phyloP scores from a whole-genome alignment of 2,797 vertebrate species.

The Perodicticus potto region DNA sequence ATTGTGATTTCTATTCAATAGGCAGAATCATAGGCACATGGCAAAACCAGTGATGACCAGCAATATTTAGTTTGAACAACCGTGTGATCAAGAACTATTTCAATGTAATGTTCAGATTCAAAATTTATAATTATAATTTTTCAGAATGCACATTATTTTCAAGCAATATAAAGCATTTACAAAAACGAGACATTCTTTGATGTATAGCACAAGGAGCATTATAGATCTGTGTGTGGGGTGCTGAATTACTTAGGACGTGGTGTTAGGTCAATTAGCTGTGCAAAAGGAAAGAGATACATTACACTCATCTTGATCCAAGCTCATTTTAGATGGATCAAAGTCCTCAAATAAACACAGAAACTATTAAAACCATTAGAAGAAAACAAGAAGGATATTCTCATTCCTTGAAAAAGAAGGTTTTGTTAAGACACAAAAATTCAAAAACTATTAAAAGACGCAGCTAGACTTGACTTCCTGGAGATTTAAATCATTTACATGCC shows the following conservation, averaged over 20 bases:
- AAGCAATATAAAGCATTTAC: not conserved
- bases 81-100: not conserved
- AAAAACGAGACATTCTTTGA: not conserved
- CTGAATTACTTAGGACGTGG: not conserved
- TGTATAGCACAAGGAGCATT: not conserved
- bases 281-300: not conserved
- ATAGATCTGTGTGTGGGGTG: not conserved
- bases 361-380: conserved; percentile 5
- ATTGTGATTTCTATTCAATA: not conserved
- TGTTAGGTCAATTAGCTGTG: not conserved
- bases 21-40: not conserved
- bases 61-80: not conserved
- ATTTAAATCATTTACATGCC: not conserved
- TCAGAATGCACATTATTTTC: not conserved
- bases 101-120: not conserved
- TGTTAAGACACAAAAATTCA: not conserved
- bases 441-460: not conserved
- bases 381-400: not conserved
- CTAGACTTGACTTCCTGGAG: not conserved
- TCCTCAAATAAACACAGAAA: not conserved
- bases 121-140: not conserved
- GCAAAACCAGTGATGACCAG: not conserved
- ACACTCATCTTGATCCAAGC: not conserved
- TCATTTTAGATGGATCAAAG: not conserved
- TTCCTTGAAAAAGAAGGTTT: not conserved